Conservation (phyloP, 2,888 invertebrate genomes). For the Andricus curvator region DNA sequence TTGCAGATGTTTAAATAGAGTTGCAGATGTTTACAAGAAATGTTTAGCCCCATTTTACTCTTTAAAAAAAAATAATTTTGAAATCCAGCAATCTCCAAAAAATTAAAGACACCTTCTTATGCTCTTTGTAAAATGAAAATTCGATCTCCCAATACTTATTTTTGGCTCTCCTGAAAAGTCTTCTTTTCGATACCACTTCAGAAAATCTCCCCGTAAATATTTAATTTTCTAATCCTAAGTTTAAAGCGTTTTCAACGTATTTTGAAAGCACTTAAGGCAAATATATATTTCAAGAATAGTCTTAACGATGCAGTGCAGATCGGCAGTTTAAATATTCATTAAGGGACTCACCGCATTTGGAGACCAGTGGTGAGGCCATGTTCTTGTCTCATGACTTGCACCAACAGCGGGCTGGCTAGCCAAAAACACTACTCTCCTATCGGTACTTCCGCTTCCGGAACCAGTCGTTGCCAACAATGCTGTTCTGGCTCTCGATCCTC, state of each 20-base stretch:
- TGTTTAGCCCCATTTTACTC: too few relatives aligned
- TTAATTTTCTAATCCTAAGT: background rate
- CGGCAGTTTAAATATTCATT: constrained; percentile 16
- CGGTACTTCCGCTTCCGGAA: constrained; percentile 71
- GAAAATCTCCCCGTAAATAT: background rate
- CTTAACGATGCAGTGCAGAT: background rate
- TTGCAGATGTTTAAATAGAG: too few relatives aligned
- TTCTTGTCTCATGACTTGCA: constrained; percentile 71
- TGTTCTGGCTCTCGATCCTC: constrained; percentile 73
- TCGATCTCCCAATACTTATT: too few relatives aligned
- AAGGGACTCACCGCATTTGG: constrained; percentile 72
- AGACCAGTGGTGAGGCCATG: constrained; percentile 77
- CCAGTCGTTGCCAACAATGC: constrained; percentile 72
- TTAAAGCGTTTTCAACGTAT: background rate
- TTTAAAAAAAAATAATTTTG: too few relatives aligned
- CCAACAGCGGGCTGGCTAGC: constrained; percentile 69
- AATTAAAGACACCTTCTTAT: too few relatives aligned
- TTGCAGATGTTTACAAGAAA: too few relatives aligned
- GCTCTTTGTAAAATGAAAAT: too few relatives aligned
- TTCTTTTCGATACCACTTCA: background rate
- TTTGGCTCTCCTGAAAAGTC: too few relatives aligned
- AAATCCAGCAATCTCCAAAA: too few relatives aligned
- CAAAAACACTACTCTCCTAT: constrained; percentile 75
- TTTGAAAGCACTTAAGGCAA: background rate
- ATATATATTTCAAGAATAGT: constrained; percentile 3